Conservation (phyloP, 2,113 vertebrate species). For the Corythoichthys haematopterus region DNA sequence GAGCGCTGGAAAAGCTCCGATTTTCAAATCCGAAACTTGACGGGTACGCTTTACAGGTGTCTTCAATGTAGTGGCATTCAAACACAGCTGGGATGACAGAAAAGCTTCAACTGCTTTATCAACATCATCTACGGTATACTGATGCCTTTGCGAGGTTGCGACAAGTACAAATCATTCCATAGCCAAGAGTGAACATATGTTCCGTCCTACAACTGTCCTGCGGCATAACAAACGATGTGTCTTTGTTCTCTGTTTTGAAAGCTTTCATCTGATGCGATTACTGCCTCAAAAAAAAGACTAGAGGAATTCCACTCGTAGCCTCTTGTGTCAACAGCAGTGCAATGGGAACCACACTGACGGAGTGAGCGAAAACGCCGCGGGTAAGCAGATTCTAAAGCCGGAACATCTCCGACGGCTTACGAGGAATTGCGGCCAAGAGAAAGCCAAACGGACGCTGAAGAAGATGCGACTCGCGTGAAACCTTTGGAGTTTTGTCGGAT, state of each 20-base stretch:
- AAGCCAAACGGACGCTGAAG: not conserved
- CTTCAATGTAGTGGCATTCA: no score
- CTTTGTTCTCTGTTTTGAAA: conserved; percentile 50
- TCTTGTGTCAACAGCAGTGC: conserved; percentile 39
- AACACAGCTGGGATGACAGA: not conserved
- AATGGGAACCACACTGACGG: conserved; percentile 26
- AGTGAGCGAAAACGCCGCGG: conserved; percentile 18
- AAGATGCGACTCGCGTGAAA: not conserved
- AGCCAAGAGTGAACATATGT: conserved; percentile 49
- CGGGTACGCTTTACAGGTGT: no score
- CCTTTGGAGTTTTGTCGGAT: not conserved
- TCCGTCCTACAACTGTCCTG: conserved; percentile 29
- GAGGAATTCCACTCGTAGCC: conserved; percentile 43
- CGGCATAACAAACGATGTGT: conserved; percentile 48
- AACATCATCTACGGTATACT: not conserved
- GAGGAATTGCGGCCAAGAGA: no score
- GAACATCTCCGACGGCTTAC: conserved; percentile 17
- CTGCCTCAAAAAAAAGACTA: conserved; percentile 18
- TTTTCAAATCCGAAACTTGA: no score
- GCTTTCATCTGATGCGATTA: conserved; percentile 55
- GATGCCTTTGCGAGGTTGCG: conserved; percentile 11
- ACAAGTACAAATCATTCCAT: conserved; percentile 12
- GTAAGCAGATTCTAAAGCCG: conserved; percentile 38
- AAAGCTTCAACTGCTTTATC: not conserved
- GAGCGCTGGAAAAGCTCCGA: no score